These are phyloP conservation scores for Ptilodon capucinus DNA, from an alignment of 2,888 invertebrate species.

Conservation along the genomic window DNA sequence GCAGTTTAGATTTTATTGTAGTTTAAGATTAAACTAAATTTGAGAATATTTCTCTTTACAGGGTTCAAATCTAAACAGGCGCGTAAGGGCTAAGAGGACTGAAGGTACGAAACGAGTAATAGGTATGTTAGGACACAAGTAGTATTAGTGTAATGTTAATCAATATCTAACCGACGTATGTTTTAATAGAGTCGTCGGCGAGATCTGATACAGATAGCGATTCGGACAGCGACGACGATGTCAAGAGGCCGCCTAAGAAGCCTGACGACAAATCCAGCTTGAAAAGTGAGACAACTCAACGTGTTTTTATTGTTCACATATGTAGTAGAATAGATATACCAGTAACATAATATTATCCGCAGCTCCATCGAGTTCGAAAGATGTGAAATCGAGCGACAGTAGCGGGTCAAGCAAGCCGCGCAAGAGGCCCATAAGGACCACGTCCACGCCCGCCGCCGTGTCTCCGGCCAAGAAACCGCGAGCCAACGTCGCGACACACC, in stretches of 20 bases:
- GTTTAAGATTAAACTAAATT: too few species aligned
- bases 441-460: conserved; percentile 57
- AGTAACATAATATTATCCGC: conserved; percentile 14
- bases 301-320: not conserved
- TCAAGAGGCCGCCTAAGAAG: conserved; percentile 69
- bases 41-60: conserved; percentile 47
- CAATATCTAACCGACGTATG: conserved; percentile 3
- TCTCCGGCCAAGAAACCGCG: conserved; percentile 69
- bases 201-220: conserved; percentile 76
- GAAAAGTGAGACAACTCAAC: conserved; percentile 53
- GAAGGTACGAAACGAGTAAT: conserved; percentile 52
- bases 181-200: conserved; percentile 64
- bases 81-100: conserved; percentile 64
- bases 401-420: conserved; percentile 70
- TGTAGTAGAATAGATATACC: not conserved
- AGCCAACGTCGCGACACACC: conserved; percentile 48
- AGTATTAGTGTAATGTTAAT: not conserved
- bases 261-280: conserved; percentile 60
- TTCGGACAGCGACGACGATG: conserved; percentile 77
- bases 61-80: conserved; percentile 71
- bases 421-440: conserved; percentile 63
- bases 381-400: conserved; percentile 69
- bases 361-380: conserved; percentile 65
- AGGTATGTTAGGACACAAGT: not conserved
- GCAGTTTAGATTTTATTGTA: too few species aligned